Percentiles rank a stretch among this genome's conserved stretches.
Evolutionary conservation across 1,140 invertebrate genomes (phyloP).

Genomic region (Thrips palmi): DNA sequence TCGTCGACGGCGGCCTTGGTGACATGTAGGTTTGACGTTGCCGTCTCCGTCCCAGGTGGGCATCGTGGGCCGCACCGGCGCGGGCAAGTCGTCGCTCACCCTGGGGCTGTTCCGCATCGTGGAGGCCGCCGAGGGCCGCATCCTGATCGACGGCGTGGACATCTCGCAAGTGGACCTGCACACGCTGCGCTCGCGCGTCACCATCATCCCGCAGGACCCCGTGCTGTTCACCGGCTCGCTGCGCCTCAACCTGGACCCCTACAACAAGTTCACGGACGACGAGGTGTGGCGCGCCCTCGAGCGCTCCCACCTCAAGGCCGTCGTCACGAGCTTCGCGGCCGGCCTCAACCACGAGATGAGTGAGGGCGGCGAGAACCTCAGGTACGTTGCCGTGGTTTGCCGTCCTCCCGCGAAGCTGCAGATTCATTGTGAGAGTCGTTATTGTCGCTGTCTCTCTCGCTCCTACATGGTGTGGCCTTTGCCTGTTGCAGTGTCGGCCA

Average conservation of each 20-base stretch:
- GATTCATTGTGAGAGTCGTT: too few species aligned
- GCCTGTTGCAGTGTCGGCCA: slow-evolving; percentile 35
- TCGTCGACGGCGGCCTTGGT: too few species aligned
- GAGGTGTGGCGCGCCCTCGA: slow-evolving; percentile 24
- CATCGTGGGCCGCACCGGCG: slow-evolving; percentile 63
- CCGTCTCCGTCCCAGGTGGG: too few species aligned
- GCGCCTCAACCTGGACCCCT: slow-evolving; percentile 66
- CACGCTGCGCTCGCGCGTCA: slow-evolving; percentile 57
- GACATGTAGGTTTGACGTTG: too few species aligned
- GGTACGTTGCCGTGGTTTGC: too few species aligned
- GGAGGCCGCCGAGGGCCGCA: slow-evolving; percentile 59
- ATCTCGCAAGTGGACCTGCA: slow-evolving; percentile 74
- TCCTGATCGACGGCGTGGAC: slow-evolving; percentile 78
- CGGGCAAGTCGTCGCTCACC: slow-evolving; percentile 67
- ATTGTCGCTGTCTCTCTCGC: too few species aligned
- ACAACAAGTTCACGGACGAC: slow-evolving; percentile 36
- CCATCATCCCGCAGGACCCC: slow-evolving; percentile 82
- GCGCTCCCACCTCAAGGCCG: slow-evolving; percentile 40
- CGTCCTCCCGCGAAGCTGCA: too few species aligned
- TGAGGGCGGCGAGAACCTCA: slow-evolving; percentile 71
- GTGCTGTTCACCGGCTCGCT: slow-evolving; percentile 68
- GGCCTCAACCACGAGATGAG: slow-evolving; percentile 57
- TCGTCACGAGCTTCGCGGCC: slow-evolving; percentile 43
- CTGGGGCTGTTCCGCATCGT: slow-evolving; percentile 71
- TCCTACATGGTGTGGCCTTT: too few species aligned